Evolutionary conservation across 2,888 invertebrate genomes (phyloP).

Genomic region (Tridacna crocea): DNA sequence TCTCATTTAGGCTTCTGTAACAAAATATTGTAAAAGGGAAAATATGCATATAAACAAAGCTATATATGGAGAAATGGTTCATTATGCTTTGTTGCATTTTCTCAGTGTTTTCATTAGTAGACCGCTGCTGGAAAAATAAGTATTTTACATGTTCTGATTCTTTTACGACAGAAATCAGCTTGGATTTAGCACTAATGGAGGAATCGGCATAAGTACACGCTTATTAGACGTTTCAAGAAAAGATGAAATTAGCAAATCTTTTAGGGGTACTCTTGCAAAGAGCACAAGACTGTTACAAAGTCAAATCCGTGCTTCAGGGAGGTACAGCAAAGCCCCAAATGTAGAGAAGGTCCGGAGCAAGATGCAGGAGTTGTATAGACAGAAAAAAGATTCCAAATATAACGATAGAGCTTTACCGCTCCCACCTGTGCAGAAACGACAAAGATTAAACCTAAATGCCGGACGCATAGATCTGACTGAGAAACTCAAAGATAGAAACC

Average conservation of each 20-base stretch:
- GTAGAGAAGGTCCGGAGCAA: constrained; percentile 2
- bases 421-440: constrained; percentile 33
- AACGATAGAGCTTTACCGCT: constrained; percentile 46
- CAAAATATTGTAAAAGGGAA: too few relatives aligned
- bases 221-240: background rate
- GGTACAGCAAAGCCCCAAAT: constrained; percentile 28
- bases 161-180: constrained; percentile 1
- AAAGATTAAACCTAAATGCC: constrained; percentile 33
- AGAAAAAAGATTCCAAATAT: constrained; percentile 45
- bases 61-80: too few relatives aligned
- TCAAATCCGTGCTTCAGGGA: background rate
- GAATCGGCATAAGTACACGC: constrained; percentile 18
- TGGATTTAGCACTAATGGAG: constrained; percentile 12
- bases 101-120: too few relatives aligned
- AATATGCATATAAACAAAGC: too few relatives aligned
- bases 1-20: too few relatives aligned
- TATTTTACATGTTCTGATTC: background rate
- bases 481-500: constrained; percentile 23
- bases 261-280: constrained; percentile 7
- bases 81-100: too few relatives aligned
- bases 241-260: background rate
- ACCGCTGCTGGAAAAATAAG: too few relatives aligned
- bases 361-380: constrained; percentile 32
- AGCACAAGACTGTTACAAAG: background rate
- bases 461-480: constrained; percentile 35